Conservation (phyloP, 2,113 vertebrate genomes). For the Syngnathoides biaculeatus region DNA sequence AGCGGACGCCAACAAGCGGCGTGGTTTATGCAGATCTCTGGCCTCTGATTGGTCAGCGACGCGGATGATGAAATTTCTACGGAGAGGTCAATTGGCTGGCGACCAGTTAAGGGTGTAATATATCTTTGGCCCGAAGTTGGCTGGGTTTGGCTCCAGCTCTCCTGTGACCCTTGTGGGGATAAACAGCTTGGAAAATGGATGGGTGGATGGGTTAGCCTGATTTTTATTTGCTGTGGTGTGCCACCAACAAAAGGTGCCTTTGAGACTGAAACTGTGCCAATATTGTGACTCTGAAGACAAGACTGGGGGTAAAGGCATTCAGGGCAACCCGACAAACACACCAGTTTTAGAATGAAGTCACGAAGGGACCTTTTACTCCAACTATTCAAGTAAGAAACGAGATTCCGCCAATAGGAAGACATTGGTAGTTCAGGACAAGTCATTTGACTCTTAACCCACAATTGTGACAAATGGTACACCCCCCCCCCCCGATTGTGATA, state of each 20-base stretch:
- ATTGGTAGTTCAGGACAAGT: constrained; percentile 18
- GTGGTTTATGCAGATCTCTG: too few species aligned
- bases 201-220: not conserved
- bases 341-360: constrained; percentile 2
- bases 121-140: too few species aligned
- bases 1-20: too few species aligned
- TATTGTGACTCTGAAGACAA: constrained; percentile 2
- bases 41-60: too few species aligned
- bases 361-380: constrained; percentile 10
- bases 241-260: constrained; percentile 35
- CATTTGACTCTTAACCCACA: not conserved
- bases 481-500: too few species aligned
- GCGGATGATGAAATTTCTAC: too few species aligned
- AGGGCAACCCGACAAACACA: constrained; percentile 14
- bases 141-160: too few species aligned
- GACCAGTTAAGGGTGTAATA: too few species aligned
- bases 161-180: too few species aligned
- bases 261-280: constrained; percentile 35
- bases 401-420: not conserved
- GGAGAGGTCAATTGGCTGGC: too few species aligned
- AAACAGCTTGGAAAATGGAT: too few species aligned
- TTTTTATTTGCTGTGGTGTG: constrained; percentile 7
- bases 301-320: too few species aligned
- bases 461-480: not conserved
- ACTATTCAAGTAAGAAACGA: not conserved